Conservation (phyloP, 2,888 invertebrate genomes). For the Geotrupes spiniger region DNA sequence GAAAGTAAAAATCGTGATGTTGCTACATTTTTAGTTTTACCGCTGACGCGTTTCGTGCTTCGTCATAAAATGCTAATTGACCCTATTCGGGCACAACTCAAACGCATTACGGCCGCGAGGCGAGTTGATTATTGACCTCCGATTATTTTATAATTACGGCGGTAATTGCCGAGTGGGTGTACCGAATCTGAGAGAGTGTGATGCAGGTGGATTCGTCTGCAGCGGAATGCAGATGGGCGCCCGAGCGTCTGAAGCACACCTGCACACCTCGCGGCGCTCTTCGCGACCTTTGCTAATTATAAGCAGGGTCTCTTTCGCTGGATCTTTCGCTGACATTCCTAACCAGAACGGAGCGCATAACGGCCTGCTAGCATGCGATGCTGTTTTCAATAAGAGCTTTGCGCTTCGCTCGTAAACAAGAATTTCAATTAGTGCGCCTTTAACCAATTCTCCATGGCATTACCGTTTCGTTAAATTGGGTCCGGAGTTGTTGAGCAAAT, state of each 20-base stretch:
- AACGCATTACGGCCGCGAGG: not conserved
- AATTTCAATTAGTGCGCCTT: not conserved
- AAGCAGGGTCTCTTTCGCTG: conserved; percentile 40
- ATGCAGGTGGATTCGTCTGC: conserved; percentile 27
- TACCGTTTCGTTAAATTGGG: not conserved
- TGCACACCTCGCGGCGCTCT: conserved; percentile 48
- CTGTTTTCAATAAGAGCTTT: conserved; percentile 1
- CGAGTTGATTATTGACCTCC: not conserved
- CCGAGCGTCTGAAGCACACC: conserved; percentile 46
- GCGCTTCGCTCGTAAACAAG: not conserved
- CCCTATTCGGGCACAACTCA: no score
- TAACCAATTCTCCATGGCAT: not conserved
- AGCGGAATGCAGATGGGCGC: conserved; percentile 47
- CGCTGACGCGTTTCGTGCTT: no score
- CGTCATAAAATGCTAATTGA: no score
- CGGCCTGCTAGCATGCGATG: conserved; percentile 18
- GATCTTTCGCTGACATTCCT: conserved; percentile 24
- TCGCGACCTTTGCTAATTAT: conserved; percentile 49
- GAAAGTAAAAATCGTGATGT: no score
- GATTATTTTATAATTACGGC: conserved; percentile 6
- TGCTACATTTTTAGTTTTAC: no score
- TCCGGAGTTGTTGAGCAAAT: no score
- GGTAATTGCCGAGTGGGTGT: conserved; percentile 17
- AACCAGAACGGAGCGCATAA: conserved; percentile 8
- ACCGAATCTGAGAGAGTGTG: conserved; percentile 7